Evolutionary conservation across 2,888 invertebrate genomes (phyloP), one percentile per base, ranked within the genome.

Genomic region (Platerodrilus igneus): DNA sequence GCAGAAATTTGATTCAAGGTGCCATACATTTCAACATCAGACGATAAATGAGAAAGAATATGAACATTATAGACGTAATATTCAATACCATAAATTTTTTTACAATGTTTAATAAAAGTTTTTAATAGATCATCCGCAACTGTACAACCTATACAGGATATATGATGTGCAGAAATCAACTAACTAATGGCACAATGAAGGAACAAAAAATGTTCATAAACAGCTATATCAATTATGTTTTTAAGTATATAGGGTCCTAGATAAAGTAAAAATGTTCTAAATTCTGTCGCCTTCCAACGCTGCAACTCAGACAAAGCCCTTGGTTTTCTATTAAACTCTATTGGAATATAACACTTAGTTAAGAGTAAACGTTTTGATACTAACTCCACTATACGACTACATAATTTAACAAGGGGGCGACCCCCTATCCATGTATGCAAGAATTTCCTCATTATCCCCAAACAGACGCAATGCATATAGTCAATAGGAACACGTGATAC

Each of bases 241-340:
- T 27, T 35, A 18, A 41, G 18, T 16, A 39, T 30, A 27, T 44
- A 21, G 15, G 35, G 40, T 10, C 46, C 48, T 14, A 32, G n/a
- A 34, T 48, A 48, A 10, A 46, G 25, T 11, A 48, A 23, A 32
- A 48, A 44, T 15, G 29, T 37, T 15, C 38, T 27, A 23, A 28
- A 43, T 28, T 48, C 44, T 5, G 46, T 47, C 10, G 43, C 48
- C 35, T 47, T 48, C 48, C 45, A 43, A 10, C 41, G 23, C 7
- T 36, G 20, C 26, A 48, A 29, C 13, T 48, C 43, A 18, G 10
- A 22, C 4, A 46, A 18, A 13, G 35, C n/a, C n/a, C n/a, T n/a
- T n/a, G n/a, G n/a, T n/a, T n/a, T n/a, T n/a, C n/a, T n/a, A n/a
- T n/a, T n/a, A n/a, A n/a, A n/a, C n/a, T n/a, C n/a, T n/a, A n/a